These are phyloP conservation scores for Zhuqinia jingwanae DNA, from an alignment of 2,888 invertebrate species.

Conservation along the genomic window DNA sequence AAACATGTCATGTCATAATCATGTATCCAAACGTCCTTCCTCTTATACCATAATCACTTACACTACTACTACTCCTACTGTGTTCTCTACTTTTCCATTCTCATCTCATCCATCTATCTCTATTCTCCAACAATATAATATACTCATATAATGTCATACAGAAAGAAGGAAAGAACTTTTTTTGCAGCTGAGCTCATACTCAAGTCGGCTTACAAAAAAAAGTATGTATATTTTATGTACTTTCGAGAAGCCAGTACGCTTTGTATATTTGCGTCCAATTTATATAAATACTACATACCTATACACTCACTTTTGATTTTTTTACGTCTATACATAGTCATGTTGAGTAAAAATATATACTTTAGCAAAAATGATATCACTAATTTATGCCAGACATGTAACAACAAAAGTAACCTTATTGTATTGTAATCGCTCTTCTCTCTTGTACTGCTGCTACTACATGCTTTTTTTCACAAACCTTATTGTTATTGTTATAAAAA, in stretches of 20 bases:
- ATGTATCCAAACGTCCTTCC: no score
- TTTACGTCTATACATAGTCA: conserved; percentile 18
- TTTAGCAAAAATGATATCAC: conserved; percentile 25
- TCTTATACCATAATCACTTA: no score
- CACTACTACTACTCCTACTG: no score
- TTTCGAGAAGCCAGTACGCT: background rate
- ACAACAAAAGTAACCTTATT: conserved; percentile 6
- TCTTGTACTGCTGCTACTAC: no score
- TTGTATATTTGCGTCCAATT: background rate
- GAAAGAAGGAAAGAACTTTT: background rate
- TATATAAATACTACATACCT: background rate
- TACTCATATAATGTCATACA: background rate
- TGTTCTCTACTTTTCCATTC: background rate
- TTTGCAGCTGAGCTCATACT: background rate
- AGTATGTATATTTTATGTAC: background rate
- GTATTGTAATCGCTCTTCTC: no score
- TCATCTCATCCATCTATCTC: background rate
- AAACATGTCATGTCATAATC: no score
- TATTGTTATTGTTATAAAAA: background rate
- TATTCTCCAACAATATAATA: background rate
- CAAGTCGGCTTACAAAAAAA: conserved; percentile 2
- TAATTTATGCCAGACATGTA: conserved; percentile 60
- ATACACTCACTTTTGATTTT: background rate
- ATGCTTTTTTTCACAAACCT: no score
- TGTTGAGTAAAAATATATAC: conserved; percentile 1